Conservation (phyloP, 2,888 invertebrate species). For the Blastobasis lacticolella region DNA sequence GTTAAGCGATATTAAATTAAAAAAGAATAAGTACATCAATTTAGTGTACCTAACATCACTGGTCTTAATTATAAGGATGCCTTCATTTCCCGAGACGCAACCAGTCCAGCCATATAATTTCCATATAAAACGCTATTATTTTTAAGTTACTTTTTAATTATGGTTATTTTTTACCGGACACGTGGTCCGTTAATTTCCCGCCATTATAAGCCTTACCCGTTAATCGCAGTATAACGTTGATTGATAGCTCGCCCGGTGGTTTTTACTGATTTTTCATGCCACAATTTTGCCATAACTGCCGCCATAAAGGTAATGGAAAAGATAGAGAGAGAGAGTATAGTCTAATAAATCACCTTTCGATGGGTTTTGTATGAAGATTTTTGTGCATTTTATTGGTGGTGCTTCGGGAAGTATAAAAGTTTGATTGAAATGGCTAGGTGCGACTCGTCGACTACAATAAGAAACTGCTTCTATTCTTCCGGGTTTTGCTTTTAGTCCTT, state of each 20-base stretch:
- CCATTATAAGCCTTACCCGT: constrained; percentile 36
- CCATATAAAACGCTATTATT: constrained; percentile 24
- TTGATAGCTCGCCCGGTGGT: constrained; percentile 44
- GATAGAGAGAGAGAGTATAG: constrained; percentile 31
- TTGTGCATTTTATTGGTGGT: too few relatives aligned
- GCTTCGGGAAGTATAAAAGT: too few relatives aligned
- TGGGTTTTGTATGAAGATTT: too few relatives aligned
- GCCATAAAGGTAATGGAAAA: constrained; percentile 45
- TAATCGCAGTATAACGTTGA: constrained; percentile 59
- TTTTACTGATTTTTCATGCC: constrained; percentile 52
- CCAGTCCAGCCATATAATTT: constrained; percentile 12
- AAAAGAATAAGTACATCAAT: background rate
- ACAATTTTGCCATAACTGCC: constrained; percentile 35
- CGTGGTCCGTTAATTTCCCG: constrained; percentile 47
- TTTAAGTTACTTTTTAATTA: constrained; percentile 31
- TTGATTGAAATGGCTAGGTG: too few relatives aligned
- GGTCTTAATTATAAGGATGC: too few relatives aligned
- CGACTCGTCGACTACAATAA: too few relatives aligned
- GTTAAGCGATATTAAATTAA: constrained; percentile 20
- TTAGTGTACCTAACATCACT: too few relatives aligned
- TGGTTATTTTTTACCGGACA: constrained; percentile 32
- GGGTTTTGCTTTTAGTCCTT: too few relatives aligned
- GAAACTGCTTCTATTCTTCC: too few relatives aligned
- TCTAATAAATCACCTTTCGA: constrained; percentile 21
- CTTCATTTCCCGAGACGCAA: too few relatives aligned